These are phyloP conservation scores for Embidobia sp. DNA, from an alignment of 2,888 invertebrate genomes.

Conservation along the genomic window DNA sequence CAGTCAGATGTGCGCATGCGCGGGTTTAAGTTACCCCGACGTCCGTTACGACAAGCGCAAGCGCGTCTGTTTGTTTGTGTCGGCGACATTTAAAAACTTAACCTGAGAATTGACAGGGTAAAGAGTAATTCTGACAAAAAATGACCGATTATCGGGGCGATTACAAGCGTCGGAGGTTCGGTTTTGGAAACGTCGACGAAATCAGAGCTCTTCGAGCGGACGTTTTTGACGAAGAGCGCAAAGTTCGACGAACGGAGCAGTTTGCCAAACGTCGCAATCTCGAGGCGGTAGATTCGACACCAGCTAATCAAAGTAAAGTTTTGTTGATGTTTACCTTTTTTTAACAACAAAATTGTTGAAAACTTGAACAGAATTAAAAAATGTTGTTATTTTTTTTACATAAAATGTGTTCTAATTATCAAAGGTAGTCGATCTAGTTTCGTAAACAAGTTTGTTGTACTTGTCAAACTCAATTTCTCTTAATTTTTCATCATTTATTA, in stretches of 20 bases:
- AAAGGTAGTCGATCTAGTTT: too few relatives aligned
- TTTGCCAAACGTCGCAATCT: slow-evolving; percentile 34
- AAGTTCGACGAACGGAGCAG: slow-evolving; percentile 19
- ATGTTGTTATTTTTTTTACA: too few relatives aligned
- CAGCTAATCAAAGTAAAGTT: slow-evolving; percentile 17
- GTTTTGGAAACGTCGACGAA: slow-evolving; percentile 39
- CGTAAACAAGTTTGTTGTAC: too few relatives aligned
- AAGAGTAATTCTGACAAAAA: neutral
- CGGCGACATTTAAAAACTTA: too few relatives aligned
- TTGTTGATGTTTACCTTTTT: slow-evolving; percentile 1
- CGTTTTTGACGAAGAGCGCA: slow-evolving; percentile 16
- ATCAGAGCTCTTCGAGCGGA: slow-evolving; percentile 18
- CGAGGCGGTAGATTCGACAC: neutral
- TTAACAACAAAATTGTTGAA: neutral
- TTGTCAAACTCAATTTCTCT: too few relatives aligned
- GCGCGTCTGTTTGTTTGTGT: too few relatives aligned
- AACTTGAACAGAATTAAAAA: too few relatives aligned
- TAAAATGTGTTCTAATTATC: too few relatives aligned
- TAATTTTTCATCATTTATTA: too few relatives aligned
- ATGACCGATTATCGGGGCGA: slow-evolving; percentile 34
- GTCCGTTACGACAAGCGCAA: too few relatives aligned
- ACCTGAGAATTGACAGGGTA: neutral
- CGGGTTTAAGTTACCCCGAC: too few relatives aligned
- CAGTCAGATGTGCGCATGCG: too few relatives aligned
- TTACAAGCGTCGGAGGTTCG: slow-evolving; percentile 18